These are phyloP conservation scores for Chymomyza caudatula DNA, from an alignment of 2,888 invertebrate genomes.

Conservation along the genomic window DNA sequence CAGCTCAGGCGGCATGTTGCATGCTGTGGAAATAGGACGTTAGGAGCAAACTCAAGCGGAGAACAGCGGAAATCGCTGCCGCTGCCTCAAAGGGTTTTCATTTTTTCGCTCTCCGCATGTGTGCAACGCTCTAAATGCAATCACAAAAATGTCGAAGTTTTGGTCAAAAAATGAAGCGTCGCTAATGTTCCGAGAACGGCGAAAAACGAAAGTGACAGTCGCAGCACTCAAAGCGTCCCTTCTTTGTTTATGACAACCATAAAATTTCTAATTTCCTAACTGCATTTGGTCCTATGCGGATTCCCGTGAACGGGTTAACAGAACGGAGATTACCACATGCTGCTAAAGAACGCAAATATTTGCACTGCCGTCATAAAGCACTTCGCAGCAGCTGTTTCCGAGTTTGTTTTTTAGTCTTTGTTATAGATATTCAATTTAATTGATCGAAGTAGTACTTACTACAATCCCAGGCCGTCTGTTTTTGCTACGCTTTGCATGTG, in stretches of 20 bases:
- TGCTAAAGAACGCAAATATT: slow-evolving; percentile 58
- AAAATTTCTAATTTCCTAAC: slow-evolving; percentile 62
- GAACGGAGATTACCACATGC: slow-evolving; percentile 55
- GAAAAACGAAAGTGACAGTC: slow-evolving; percentile 61
- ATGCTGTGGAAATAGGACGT: slow-evolving; percentile 63
- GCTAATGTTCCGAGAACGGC: slow-evolving; percentile 50
- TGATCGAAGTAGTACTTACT: slow-evolving; percentile 24
- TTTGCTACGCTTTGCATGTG: slow-evolving; percentile 9
- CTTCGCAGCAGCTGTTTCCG: slow-evolving; percentile 35
- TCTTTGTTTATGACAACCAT: slow-evolving; percentile 63
- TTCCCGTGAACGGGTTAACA: slow-evolving; percentile 53
- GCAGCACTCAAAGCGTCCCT: slow-evolving; percentile 15
- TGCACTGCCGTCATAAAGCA: slow-evolving; percentile 47
- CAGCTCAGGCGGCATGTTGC: slow-evolving; percentile 7
- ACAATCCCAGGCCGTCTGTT: not conserved
- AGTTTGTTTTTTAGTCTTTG: slow-evolving; percentile 29
- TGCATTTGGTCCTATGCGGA: slow-evolving; percentile 20
- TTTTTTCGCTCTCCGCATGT: slow-evolving; percentile 9
- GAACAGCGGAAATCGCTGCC: slow-evolving; percentile 31
- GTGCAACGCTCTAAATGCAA: slow-evolving; percentile 59
- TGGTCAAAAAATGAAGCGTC: slow-evolving; percentile 58
- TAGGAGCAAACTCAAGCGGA: slow-evolving; percentile 23
- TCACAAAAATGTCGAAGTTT: slow-evolving; percentile 37
- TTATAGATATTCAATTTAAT: slow-evolving; percentile 37
- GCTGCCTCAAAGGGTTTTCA: slow-evolving; percentile 45